A percentile compares a stretch with the other conserved stretches of the same genome.
These are phyloP conservation scores for Agrochola lota DNA, from an alignment of 2,888 invertebrate species.

Conservation along the genomic window DNA sequence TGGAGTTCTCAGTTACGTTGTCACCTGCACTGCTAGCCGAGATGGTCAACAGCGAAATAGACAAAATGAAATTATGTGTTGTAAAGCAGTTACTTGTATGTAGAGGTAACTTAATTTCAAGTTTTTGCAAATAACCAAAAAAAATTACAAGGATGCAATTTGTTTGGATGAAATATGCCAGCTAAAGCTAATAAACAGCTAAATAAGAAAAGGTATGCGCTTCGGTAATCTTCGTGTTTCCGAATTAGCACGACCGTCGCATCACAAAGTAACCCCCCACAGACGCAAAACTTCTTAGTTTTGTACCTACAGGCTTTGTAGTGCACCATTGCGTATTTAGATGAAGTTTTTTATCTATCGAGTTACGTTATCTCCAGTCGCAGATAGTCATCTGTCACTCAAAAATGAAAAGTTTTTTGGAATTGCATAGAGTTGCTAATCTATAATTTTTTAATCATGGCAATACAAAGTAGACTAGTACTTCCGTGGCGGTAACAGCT, in stretches of 20 bases:
- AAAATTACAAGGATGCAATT: not conserved
- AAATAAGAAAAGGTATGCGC: not conserved
- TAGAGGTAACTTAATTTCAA: too few relatives aligned
- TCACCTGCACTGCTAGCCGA: too few relatives aligned
- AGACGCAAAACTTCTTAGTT: not conserved
- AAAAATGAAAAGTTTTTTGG: not conserved
- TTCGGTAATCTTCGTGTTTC: not conserved
- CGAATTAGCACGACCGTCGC: not conserved
- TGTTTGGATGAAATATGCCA: not conserved
- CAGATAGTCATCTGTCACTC: not conserved
- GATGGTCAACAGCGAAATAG: too few relatives aligned
- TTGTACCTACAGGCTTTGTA: not conserved
- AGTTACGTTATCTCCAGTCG: not conserved
- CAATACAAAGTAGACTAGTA: not conserved
- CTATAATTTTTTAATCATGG: not conserved
- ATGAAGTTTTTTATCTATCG: not conserved
- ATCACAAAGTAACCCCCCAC: not conserved
- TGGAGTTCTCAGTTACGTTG: too few relatives aligned
- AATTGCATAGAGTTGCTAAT: not conserved
- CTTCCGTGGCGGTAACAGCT: not conserved
- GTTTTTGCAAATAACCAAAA: not conserved
- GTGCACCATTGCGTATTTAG: not conserved
- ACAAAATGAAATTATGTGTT: too few relatives aligned
- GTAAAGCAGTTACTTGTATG: too few relatives aligned
- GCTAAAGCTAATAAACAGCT: too few relatives aligned